These are phyloP conservation scores for Crematogaster levior DNA, from an alignment of 2,888 invertebrate genomes.

Conservation along the genomic window DNA sequence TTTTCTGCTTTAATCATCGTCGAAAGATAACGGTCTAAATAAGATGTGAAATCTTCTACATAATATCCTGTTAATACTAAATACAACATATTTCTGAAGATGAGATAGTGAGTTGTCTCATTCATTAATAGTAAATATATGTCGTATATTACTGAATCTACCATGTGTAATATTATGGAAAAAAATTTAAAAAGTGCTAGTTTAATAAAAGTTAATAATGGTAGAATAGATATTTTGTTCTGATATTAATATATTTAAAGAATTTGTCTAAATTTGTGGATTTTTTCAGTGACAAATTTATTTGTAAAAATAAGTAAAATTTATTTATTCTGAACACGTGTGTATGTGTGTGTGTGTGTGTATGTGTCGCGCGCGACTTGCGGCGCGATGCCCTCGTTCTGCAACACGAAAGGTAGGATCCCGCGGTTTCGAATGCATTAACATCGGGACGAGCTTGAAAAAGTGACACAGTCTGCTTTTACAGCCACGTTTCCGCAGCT, in stretches of 20 bases:
- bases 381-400: constrained; percentile 57
- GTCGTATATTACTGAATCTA: background rate
- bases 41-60: background rate
- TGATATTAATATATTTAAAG: background rate
- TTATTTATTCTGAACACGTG: background rate
- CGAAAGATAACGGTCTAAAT: background rate
- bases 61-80: background rate
- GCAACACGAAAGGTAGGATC: constrained; percentile 51
- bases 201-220: background rate
- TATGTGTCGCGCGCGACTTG: constrained; percentile 44
- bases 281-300: background rate
- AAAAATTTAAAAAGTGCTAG: background rate
- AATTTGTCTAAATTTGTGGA: background rate
- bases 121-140: background rate
- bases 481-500: constrained; percentile 48
- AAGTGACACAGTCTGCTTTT: constrained; percentile 40
- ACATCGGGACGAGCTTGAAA: constrained; percentile 39
- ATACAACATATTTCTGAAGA: background rate
- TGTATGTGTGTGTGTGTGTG: no score
- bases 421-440: constrained; percentile 67
- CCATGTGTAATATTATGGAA: background rate
- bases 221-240: background rate
- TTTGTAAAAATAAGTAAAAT: background rate
- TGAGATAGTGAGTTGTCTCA: background rate
- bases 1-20: constrained; percentile 16